Evolutionary conservation across 2,113 vertebrate genomes (phyloP), one percentile per base, ranked within the genome.

Genomic region (Asarcornis scutulata): DNA sequence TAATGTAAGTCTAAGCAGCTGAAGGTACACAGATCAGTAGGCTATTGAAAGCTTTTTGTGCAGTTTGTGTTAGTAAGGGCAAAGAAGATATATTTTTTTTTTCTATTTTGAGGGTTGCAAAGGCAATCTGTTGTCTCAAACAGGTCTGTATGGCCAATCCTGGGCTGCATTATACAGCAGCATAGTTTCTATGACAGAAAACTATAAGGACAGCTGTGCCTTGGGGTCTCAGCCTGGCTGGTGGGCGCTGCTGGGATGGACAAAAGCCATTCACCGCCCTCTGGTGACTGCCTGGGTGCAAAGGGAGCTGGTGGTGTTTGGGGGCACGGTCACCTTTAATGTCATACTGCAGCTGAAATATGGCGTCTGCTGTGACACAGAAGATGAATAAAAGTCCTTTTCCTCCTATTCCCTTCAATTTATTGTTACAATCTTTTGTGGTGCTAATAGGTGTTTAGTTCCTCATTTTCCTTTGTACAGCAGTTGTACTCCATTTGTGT

Each of bases 211-310:
- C 42, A 59, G 52, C 34, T 14, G 27, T 59, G 34, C 58, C 66
- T 22, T 36, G 0, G 0, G 53, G 86, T 32, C 0, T 0, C 50
- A 48, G 63, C 20, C 53, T 60, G 38, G 48, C 18, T 48, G 15
- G 42, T 59, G 53, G 27, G 71, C 9, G 17, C 58, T 82, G 9
- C 25, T 87, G 40, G 79, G 53, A 34, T 29, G 63, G 27, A 31
- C 53, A 80, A 34, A 42, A 60, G 31, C 46, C 36, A 52, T 80
- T 87, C 11, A 26, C n/a, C 69, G 12, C 50, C 68, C 21, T 8
- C 42, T 73, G 44, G 11, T 2, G 6, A 32, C 18, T 25, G 60
- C 11, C 4, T 58, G 21, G 16, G n/a, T 83, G 25, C 40, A 76
- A 66, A 86, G 13, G 31, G 36, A 68, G 16, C 23, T 7, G 23